phyloP scores from a whole-genome alignment of 2,888 invertebrate genomes.

The Cheiracanthium punctorium region DNA sequence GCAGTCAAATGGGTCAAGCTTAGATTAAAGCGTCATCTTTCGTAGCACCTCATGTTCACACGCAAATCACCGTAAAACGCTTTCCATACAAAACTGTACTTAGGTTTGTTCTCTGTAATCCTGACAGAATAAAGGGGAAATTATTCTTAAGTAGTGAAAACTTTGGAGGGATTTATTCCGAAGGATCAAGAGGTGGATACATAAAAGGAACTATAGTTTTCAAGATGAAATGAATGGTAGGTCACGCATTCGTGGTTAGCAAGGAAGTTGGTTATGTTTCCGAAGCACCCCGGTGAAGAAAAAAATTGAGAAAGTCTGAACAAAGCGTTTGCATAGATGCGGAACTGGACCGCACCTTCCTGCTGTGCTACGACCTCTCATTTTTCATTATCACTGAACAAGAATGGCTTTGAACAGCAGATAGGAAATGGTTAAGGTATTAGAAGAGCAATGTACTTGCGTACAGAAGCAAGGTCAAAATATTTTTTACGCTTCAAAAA shows the following conservation, averaged over 20 bases:
- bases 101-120: not conserved
- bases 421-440: not conserved
- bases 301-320: conserved; percentile 16
- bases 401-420: not conserved
- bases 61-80: not conserved
- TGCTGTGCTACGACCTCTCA: not conserved
- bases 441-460: no score
- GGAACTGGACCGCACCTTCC: conserved; percentile 61
- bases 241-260: conserved; percentile 24
- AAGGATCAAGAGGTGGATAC: not conserved
- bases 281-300: conserved; percentile 18
- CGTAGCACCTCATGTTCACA: not conserved
- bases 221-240: conserved; percentile 14
- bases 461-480: no score
- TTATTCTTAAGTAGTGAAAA: conserved; percentile 28
- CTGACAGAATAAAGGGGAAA: not conserved
- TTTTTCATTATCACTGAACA: not conserved
- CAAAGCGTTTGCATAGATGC: conserved; percentile 43
- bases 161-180: not conserved
- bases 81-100: not conserved
- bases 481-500: no score
- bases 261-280: conserved; percentile 28
- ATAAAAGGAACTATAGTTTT: conserved; percentile 11
- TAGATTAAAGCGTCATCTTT: conserved; percentile 40
- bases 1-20: conserved; percentile 62